Evolutionary conservation across 2,113 vertebrate genomes (phyloP), one percentile per base, ranked within the genome.

Genomic region (Heterotis niloticus): DNA sequence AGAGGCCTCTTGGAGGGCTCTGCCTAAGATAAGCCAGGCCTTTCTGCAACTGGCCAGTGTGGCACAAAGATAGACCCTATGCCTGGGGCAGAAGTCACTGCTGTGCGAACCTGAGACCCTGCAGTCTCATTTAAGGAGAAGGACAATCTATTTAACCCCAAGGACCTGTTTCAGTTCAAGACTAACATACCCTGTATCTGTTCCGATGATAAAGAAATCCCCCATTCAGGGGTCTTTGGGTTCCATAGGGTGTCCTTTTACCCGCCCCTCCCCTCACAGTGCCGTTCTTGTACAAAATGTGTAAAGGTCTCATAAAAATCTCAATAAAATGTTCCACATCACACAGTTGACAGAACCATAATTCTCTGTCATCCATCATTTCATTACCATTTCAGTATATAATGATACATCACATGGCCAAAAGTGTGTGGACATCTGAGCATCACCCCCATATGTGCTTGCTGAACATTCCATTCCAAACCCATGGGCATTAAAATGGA

Each of bases 21-120:
- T 23, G 77, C 78, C 76, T 70, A 77, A 88, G 91, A 92, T 91
- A 90, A 90, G 87, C 88, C 87, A 70, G 85, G 86, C 76, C 84
- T 23, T 64, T 83, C 86, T 86, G 85, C 87, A 89, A 87, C 83
- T 85, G 82, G 79, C 74, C 24, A 72, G 79, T 75, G 17, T 69
- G 66, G 34, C 52, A 86, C 88, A 87, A 90, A 89, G 83, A 92
- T 90, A 90, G 88, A 80, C 65, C 76, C 79, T 67, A 67, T 81
- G 81, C 66, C 1, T 69, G 86, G 51, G 83, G 82, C 86, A 82
- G 26, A 16, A 54, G 60, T 81, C 84, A 85, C 88, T 83, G 82
- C 81, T 77, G 76, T 78, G 86, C 82, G 90, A 78, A 81, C 78
- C 44, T 81, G 82, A 84, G 82, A 85, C 70, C 76, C 81, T 62